Evolutionary conservation across 2,888 invertebrate genomes (phyloP).

Genomic region (Orthosia gracilis): DNA sequence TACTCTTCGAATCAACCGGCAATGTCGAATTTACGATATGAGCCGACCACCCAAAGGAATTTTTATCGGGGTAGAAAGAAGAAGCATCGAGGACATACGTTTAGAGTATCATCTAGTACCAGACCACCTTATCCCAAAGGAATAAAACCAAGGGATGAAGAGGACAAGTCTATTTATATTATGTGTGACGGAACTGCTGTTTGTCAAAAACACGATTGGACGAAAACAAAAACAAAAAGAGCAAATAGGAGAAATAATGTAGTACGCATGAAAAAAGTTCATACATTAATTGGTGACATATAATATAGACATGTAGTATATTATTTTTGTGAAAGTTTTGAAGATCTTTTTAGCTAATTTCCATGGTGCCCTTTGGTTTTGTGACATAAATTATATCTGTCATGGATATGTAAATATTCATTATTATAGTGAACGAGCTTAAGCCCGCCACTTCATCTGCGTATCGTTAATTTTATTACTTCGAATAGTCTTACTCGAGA

Average conservation of each 20-base stretch:
- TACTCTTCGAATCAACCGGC: background rate
- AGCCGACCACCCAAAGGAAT: background rate
- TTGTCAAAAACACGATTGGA: conserved; percentile 35
- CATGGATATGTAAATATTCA: no score
- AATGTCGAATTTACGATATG: background rate
- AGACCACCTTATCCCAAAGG: conserved; percentile 36
- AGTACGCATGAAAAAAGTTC: background rate
- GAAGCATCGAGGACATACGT: conserved; percentile 3
- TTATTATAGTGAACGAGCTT: no score
- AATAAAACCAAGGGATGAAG: background rate
- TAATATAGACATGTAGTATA: background rate
- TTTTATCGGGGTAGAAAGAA: conserved; percentile 9
- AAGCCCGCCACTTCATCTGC: no score
- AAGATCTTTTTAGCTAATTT: background rate
- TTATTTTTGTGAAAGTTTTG: background rate
- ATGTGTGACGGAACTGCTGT: conserved; percentile 38
- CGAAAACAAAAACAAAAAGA: no score
- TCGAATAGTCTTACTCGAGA: no score
- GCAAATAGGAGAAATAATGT: background rate
- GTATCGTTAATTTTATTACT: no score
- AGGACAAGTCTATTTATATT: background rate
- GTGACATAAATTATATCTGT: no score
- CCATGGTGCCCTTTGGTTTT: no score
- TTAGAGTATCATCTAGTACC: conserved; percentile 35
- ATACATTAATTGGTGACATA: background rate